Evolutionary conservation across 2,888 invertebrate genomes (phyloP).

Genomic region (Ectobius pallidus): DNA sequence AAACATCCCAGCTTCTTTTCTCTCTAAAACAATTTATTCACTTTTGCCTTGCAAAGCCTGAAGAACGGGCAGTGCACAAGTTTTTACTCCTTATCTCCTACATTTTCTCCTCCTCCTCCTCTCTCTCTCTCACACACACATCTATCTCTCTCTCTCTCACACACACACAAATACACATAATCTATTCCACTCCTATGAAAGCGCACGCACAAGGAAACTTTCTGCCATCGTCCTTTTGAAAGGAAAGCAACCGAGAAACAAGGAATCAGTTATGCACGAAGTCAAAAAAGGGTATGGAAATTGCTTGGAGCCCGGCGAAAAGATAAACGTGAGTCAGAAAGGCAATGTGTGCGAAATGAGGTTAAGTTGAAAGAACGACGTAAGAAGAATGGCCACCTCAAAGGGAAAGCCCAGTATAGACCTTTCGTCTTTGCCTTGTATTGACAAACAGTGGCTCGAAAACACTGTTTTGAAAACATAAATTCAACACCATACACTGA

Average conservation of each 20-base stretch:
- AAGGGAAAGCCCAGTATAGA: too few species aligned
- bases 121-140: not conserved
- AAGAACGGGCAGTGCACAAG: too few species aligned
- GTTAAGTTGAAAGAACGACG: not conserved
- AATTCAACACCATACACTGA: too few species aligned
- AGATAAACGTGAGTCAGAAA: not conserved
- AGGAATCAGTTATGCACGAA: not conserved
- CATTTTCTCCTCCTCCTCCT: not conserved
- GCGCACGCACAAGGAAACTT: too few species aligned
- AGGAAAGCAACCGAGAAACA: not conserved
- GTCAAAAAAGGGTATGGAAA: not conserved
- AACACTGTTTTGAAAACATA: too few species aligned
- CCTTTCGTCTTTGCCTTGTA: too few species aligned
- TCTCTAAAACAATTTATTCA: too few species aligned
- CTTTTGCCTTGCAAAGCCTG: too few species aligned
- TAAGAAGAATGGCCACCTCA: not conserved
- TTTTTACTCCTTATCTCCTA: not conserved
- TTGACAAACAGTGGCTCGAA: too few species aligned
- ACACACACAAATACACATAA: not conserved
- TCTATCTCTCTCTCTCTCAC: not conserved
- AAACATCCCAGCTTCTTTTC: too few species aligned
- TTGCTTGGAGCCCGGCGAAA: not conserved
- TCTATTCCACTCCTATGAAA: not conserved
- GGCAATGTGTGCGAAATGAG: not conserved
- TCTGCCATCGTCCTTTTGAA: not conserved